Evolutionary conservation across 2,113 vertebrate genomes (phyloP), one percentile per base, ranked within the genome.

Genomic region (Phaethon lepturus): DNA sequence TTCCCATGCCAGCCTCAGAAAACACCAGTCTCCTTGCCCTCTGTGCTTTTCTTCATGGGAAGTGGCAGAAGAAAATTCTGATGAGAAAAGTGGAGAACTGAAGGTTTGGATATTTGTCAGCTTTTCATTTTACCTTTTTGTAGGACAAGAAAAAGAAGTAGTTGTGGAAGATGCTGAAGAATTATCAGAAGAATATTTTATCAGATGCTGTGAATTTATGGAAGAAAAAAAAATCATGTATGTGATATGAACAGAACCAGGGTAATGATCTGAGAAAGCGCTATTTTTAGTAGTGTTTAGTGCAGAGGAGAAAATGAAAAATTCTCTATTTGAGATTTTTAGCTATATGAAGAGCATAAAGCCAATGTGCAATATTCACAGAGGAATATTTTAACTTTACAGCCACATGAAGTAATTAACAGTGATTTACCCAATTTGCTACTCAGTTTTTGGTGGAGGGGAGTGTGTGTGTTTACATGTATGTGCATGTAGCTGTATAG

Each of bases 11-110:
- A 4, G 23, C 47, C 47, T 53, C 47, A 68, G n/a, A 67, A 53
- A 20, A 0, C 6, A 18, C 14, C 3, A 7, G n/a, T 31, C 20
- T 80, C 9, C 13, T 40, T 67, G n/a, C 12, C 28, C 7, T 15
- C 12, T 2, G 4, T 42, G 62, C 28, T 69, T 83, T 76, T 76
- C 7, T 47, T 55, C 28, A 47, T 29, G 12, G 10, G 40, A 75
- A 60, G 49, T 13, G 24, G 53, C 33, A 74, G 68, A 74, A 55
- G 11, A 40, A 74, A 74, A 74, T 49, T 66, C 22, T 74, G 23
- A 55, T 68, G 29, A 68, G 29, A 81, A 62, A 74, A 80, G 47
- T 49, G 17, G 14, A 74, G 20, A 68, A 62, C 20, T 28, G n/a
- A 80, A 92, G 12, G 10, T 66, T 60, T 62, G 40, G 17, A 26